Conservation (phyloP, 2,113 vertebrate species). For the Cygnus atratus region DNA sequence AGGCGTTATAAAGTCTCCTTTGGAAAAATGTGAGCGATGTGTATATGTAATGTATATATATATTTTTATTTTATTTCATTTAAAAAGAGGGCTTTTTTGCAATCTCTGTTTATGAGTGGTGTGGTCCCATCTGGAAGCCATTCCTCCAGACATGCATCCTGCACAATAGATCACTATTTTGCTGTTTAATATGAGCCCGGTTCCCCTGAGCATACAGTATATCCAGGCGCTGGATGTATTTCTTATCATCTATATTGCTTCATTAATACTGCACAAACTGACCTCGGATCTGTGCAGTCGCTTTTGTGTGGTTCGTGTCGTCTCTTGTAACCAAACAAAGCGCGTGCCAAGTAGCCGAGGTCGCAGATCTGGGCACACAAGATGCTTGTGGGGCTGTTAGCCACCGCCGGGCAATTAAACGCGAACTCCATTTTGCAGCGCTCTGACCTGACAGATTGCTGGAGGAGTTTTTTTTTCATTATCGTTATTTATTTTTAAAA, state of each 20-base stretch:
- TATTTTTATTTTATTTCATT: not conserved
- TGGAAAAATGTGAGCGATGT: not conserved
- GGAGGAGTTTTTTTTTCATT: not conserved
- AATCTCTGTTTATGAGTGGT: not conserved
- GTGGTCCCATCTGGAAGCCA: slow-evolving; percentile 74
- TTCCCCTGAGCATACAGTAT: slow-evolving; percentile 43
- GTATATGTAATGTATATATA: not conserved
- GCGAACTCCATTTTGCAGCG: slow-evolving; percentile 3
- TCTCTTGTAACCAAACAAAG: slow-evolving; percentile 44
- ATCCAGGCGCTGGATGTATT: slow-evolving; percentile 60
- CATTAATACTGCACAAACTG: slow-evolving; percentile 46
- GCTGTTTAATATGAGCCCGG: slow-evolving; percentile 50
- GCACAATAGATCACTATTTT: slow-evolving; percentile 67
- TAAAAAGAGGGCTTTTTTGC: not conserved
- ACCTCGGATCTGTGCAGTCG: slow-evolving; percentile 36
- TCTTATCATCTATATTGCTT: slow-evolving; percentile 71
- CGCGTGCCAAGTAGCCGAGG: slow-evolving; percentile 20
- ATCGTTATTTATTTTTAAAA: not conserved
- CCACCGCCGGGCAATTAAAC: slow-evolving; percentile 37
- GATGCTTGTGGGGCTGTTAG: slow-evolving; percentile 14
- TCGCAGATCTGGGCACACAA: slow-evolving; percentile 2
- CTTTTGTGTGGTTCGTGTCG: slow-evolving; percentile 24
- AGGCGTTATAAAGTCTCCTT: not conserved
- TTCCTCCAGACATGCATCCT: slow-evolving; percentile 51
- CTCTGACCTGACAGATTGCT: not conserved